Evolutionary conservation across 2,113 vertebrate species (phyloP), one percentile per base, ranked within the genome.

Genomic region (Chrysochloris asiatica): DNA sequence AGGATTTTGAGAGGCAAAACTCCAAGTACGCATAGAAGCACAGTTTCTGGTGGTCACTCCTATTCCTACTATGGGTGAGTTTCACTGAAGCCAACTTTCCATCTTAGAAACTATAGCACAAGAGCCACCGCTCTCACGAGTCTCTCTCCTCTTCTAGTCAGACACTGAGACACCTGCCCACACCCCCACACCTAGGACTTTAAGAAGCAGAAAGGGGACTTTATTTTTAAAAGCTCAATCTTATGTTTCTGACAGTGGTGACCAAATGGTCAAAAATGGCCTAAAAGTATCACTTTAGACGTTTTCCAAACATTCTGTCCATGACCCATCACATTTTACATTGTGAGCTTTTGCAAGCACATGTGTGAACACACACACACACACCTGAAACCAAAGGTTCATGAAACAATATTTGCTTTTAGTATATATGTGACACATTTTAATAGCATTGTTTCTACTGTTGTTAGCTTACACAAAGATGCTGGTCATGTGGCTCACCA

Each of bases 381-480:
- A 63, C 21, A 45, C 69, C 1, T 50, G 36, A 89, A 95, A 93
- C 21, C 33, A 73, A 85, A 84, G n/a, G 83, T 86, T 92, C 89
- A 90, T 56, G 22, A 94, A 92, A 93, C 21, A 65, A 38, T 77
- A 80, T 76, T 45, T 78, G 88, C 6, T 12, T 22, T 59, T 88
- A 83, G 17, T 82, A 78, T 81, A 69, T 69, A 78, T 84, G 48
- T 86, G 50, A 79, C 41, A 72, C 47, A 63, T 6, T 78, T n/a
- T 91, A 36, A 89, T 50, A 71, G 84, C 41, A 88, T 59, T n/a
- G n/a, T n/a, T 87, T 92, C 28, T 87, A 93, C 88, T 65, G 69
- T 61, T 89, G 75, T 56, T 92, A 92, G 33, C 75, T 93, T 96
- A 93, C 85, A 93, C 89, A 94, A 90, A 75, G 69, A 89, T 89